These are phyloP conservation scores for Zaprionus inermis DNA, from an alignment of 1,140 invertebrate genomes.

Conservation along the genomic window DNA sequence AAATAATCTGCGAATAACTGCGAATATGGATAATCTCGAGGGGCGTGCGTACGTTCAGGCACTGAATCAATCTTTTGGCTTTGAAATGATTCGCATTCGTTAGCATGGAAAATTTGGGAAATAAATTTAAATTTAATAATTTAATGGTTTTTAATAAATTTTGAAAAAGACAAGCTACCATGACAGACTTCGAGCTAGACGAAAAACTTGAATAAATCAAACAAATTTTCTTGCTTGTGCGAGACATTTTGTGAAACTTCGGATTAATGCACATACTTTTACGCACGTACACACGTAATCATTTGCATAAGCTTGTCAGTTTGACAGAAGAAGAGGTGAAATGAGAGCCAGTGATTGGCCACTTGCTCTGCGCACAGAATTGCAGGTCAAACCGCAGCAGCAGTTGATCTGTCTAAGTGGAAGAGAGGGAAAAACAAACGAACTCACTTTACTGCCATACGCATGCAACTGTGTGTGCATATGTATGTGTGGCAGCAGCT, in stretches of 20 bases:
- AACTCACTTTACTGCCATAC: not conserved
- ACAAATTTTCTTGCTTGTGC: not conserved
- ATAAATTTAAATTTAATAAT: constrained; percentile 2
- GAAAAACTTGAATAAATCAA: constrained; percentile 2
- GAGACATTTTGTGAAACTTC: not conserved
- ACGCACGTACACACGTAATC: not conserved
- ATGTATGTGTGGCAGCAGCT: not conserved
- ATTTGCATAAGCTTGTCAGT: constrained; percentile 4
- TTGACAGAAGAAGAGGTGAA: not conserved
- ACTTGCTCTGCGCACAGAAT: not conserved
- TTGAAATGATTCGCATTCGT: constrained; percentile 29
- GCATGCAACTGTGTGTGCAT: not conserved
- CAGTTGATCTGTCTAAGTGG: not conserved
- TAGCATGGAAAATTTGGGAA: not conserved
- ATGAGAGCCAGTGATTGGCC: not conserved
- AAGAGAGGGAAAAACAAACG: not conserved
- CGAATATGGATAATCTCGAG: constrained; percentile 11
- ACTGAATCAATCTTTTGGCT: constrained; percentile 39
- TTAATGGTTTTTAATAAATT: not conserved
- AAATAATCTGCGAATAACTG: constrained; percentile 8
- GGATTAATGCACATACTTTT: not conserved
- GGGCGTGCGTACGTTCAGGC: constrained; percentile 21
- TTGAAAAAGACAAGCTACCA: not conserved
- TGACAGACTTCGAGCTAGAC: not conserved
- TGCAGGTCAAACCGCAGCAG: not conserved